Conservation (phyloP, 2,888 invertebrate genomes). For the Drosophila nr. perissopoda region DNA sequence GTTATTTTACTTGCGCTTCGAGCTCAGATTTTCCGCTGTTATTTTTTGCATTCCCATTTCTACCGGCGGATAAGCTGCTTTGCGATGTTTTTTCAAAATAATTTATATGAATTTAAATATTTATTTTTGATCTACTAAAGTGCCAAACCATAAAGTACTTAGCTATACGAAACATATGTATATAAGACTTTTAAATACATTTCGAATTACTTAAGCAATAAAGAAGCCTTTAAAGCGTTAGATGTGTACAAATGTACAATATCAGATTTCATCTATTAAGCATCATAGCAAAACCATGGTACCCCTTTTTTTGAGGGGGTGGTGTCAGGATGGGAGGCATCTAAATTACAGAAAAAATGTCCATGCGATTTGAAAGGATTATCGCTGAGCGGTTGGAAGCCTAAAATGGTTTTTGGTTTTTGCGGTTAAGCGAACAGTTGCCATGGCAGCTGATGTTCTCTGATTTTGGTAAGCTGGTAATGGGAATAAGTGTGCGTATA, state of each 20-base stretch:
- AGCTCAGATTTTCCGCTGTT: not conserved
- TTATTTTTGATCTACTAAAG: conserved; percentile 22
- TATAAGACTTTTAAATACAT: not conserved
- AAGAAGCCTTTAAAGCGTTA: not conserved
- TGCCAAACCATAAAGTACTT: not conserved
- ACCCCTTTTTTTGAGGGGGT: not conserved
- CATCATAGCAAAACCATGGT: conserved; percentile 12
- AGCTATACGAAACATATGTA: not conserved
- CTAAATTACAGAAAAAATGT: conserved; percentile 27
- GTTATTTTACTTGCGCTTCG: conserved; percentile 11
- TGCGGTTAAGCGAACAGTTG: conserved; percentile 48
- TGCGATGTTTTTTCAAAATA: conserved; percentile 12
- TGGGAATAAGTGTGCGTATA: conserved; percentile 2
- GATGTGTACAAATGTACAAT: not conserved
- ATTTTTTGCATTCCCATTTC: conserved; percentile 2
- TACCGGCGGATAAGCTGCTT: conserved; percentile 58
- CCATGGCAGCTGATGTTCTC: conserved; percentile 28
- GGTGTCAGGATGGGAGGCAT: not conserved
- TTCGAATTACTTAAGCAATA: not conserved
- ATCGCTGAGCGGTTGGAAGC: conserved; percentile 44
- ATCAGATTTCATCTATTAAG: conserved; percentile 33
- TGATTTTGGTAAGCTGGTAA: conserved; percentile 1
- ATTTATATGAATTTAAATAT: conserved; percentile 23
- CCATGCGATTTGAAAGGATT: conserved; percentile 72
- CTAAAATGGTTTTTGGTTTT: conserved; percentile 54